Evolutionary conservation across 2,888 invertebrate species (phyloP).

Genomic region (Tachina lurida): DNA sequence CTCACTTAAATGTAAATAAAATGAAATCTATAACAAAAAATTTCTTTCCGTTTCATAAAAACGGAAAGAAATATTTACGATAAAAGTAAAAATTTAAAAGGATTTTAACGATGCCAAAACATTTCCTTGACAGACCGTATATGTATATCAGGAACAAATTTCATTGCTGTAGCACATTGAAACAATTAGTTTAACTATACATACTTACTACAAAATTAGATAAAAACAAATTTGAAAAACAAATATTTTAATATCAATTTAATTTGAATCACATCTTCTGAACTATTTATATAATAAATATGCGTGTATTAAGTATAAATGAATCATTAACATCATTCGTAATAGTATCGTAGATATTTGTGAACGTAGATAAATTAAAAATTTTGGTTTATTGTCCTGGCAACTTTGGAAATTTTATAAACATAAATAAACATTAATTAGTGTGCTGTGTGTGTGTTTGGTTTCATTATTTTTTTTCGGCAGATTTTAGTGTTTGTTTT

Average conservation of each 20-base stretch:
- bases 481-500: slow-evolving; percentile 48
- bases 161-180: no score
- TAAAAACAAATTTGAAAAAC: not conserved
- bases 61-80: no score
- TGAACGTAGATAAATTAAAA: slow-evolving; percentile 21
- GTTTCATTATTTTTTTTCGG: not conserved
- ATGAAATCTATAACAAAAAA: no score
- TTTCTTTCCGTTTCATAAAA: no score
- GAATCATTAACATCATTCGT: slow-evolving; percentile 20
- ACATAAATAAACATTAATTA: slow-evolving; percentile 6
- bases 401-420: slow-evolving; percentile 30
- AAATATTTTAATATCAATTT: slow-evolving; percentile 35
- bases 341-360: slow-evolving; percentile 28
- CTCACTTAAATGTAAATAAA: no score
- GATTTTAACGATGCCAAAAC: no score
- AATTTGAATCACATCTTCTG: slow-evolving; percentile 44
- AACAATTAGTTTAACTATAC: not conserved
- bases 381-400: slow-evolving; percentile 45
- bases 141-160: no score
- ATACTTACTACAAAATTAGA: slow-evolving; percentile 11
- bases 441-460: slow-evolving; percentile 1
- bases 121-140: no score
- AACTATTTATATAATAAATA: slow-evolving; percentile 67
- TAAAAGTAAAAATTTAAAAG: no score
- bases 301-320: slow-evolving; percentile 25